Evolutionary conservation across 2,888 invertebrate species (phyloP).

Genomic region (Dasysyrphus albostriatus): DNA sequence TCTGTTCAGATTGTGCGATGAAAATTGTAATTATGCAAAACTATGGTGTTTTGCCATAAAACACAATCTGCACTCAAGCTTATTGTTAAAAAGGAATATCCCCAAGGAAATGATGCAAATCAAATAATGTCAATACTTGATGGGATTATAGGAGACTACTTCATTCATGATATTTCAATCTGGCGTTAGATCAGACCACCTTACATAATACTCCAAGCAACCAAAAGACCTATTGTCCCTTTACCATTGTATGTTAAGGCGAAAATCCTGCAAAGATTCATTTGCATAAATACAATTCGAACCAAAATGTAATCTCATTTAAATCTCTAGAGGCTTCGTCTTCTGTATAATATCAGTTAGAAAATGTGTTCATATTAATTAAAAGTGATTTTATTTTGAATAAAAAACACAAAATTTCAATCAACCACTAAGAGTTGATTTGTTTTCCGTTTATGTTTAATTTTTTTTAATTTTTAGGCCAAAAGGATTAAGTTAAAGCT

Average conservation of each 20-base stretch:
- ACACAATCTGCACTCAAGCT: background rate
- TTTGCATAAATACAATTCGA: constrained; percentile 55
- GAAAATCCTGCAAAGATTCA: constrained; percentile 35
- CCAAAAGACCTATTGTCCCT: constrained; percentile 3
- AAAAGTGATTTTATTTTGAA: constrained; percentile 1
- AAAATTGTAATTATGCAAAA: constrained; percentile 15
- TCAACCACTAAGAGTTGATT: background rate
- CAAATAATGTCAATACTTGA: constrained; percentile 45
- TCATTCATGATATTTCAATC: constrained; percentile 35
- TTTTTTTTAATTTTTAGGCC: background rate
- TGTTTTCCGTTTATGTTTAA: too few relatives aligned
- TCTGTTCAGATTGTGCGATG: background rate
- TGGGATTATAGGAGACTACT: constrained; percentile 15
- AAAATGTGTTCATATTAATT: constrained; percentile 9
- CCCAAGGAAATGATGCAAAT: constrained; percentile 32
- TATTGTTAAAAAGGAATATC: constrained; percentile 27
- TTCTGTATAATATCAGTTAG: background rate
- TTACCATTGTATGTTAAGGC: background rate
- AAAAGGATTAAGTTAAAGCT: background rate
- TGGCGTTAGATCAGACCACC: constrained; percentile 1
- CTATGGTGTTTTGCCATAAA: constrained; percentile 14
- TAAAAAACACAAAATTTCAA: background rate
- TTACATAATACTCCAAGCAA: constrained; percentile 25
- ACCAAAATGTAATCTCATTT: constrained; percentile 4
- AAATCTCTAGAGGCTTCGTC: background rate